These are phyloP conservation scores for Conistra vaccinii DNA, from an alignment of 2,888 invertebrate species.

Conservation along the genomic window DNA sequence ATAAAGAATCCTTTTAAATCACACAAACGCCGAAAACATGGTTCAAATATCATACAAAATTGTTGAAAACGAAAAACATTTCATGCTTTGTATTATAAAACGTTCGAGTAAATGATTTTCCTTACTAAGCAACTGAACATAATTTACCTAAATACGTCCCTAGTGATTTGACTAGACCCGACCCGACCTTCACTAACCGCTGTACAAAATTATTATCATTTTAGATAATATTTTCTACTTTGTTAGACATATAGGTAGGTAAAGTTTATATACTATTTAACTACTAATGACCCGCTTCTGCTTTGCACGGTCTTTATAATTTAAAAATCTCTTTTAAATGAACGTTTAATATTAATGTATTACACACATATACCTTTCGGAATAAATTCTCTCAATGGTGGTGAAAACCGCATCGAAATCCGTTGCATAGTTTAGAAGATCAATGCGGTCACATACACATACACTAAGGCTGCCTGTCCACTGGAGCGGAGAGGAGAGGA, in stretches of 20 bases:
- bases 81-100: background rate
- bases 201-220: slow-evolving; percentile 35
- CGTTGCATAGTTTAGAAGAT: background rate
- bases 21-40: background rate
- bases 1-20: background rate
- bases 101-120: slow-evolving; percentile 20
- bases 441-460: background rate
- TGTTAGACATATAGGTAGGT: slow-evolving; percentile 21
- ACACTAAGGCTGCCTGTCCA: too few relatives aligned
- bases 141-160: slow-evolving; percentile 40
- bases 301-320: too few relatives aligned
- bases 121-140: slow-evolving; percentile 18
- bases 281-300: too few relatives aligned
- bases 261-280: too few relatives aligned
- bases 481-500: too few relatives aligned
- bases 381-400: background rate
- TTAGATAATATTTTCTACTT: slow-evolving; percentile 40
- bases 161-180: slow-evolving; percentile 33
- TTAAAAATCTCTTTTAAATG: too few relatives aligned
- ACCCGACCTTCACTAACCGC: slow-evolving; percentile 25
- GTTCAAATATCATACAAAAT: background rate
- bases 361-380: background rate
- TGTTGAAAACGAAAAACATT: background rate
- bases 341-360: too few relatives aligned
- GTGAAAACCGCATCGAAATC: background rate